Evolutionary conservation across 2,797 vertebrate species (phyloP).

Genomic region (Hozukius guyotensis): DNA sequence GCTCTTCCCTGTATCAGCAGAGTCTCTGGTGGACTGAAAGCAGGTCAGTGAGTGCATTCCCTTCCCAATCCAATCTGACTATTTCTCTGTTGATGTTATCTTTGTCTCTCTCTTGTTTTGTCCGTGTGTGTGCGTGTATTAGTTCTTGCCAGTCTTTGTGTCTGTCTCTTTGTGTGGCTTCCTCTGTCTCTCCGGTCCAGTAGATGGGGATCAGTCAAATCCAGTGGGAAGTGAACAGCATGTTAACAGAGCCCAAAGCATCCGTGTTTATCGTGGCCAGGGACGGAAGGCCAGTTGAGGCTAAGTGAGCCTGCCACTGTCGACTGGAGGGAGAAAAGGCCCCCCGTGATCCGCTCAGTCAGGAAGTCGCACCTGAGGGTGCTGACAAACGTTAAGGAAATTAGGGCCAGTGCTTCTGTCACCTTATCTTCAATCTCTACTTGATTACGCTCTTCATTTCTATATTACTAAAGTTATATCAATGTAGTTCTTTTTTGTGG

Average conservation of each 20-base stretch:
- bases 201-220: slow-evolving; percentile 61
- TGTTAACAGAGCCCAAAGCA: slow-evolving; percentile 47
- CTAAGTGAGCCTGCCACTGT: slow-evolving; percentile 43
- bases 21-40: slow-evolving; percentile 55
- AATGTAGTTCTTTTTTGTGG: not conserved
- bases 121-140: slow-evolving; percentile 5
- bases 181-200: slow-evolving; percentile 21
- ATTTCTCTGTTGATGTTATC: slow-evolving; percentile 52
- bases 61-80: slow-evolving; percentile 27
- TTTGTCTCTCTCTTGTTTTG: slow-evolving; percentile 23
- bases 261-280: slow-evolving; percentile 19
- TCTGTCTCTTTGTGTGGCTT: slow-evolving; percentile 35
- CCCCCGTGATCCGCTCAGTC: not conserved
- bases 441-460: not conserved
- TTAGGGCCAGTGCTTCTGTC: not conserved
- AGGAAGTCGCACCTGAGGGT: slow-evolving; percentile 25
- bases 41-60: slow-evolving; percentile 51
- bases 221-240: slow-evolving; percentile 46
- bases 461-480: not conserved
- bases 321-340: not conserved
- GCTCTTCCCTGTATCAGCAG: slow-evolving; percentile 32
- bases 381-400: slow-evolving; percentile 35
- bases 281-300: slow-evolving; percentile 29
- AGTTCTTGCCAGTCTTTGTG: slow-evolving; percentile 2
- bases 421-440: not conserved